Evolutionary conservation across 2,888 invertebrate species (phyloP).

Genomic region (Eurytoma adleriae): DNA sequence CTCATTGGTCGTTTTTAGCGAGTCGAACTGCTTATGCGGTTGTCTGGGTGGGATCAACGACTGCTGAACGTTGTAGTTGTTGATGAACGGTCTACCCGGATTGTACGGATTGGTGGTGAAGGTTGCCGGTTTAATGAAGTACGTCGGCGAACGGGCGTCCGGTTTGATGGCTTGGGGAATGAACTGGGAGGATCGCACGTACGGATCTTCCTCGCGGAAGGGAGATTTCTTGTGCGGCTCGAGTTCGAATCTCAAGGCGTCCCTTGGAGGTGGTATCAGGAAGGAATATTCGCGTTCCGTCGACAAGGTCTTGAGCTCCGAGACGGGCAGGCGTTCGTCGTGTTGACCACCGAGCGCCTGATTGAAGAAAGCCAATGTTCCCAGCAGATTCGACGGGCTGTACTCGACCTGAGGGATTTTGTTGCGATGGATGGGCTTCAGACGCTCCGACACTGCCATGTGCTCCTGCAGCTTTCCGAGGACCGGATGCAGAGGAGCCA

Average conservation of each 20-base stretch:
- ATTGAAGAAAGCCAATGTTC: slow-evolving; percentile 81
- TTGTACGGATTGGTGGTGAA: slow-evolving; percentile 59
- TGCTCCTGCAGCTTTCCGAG: slow-evolving; percentile 71
- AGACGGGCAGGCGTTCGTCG: slow-evolving; percentile 74
- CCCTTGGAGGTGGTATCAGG: slow-evolving; percentile 70
- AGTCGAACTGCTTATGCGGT: slow-evolving; percentile 66
- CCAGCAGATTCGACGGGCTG: slow-evolving; percentile 69
- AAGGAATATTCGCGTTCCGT: slow-evolving; percentile 71
- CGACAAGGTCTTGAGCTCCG: slow-evolving; percentile 62
- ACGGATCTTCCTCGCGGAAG: slow-evolving; percentile 65
- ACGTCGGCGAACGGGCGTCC: slow-evolving; percentile 63
- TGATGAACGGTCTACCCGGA: slow-evolving; percentile 60
- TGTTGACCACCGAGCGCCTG: slow-evolving; percentile 77
- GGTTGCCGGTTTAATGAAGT: slow-evolving; percentile 63
- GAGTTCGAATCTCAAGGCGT: slow-evolving; percentile 69
- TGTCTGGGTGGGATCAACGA: slow-evolving; percentile 61
- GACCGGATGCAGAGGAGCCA: slow-evolving; percentile 66
- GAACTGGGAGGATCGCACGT: slow-evolving; percentile 65
- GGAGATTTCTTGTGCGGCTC: slow-evolving; percentile 67
- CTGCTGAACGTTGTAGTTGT: slow-evolving; percentile 57
- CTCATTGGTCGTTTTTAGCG: slow-evolving; percentile 64
- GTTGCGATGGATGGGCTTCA: slow-evolving; percentile 63
- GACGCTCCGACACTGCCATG: slow-evolving; percentile 67
- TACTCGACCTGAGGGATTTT: slow-evolving; percentile 62
- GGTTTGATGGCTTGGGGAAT: slow-evolving; percentile 61